Conservation (phyloP, 2,113 vertebrate genomes). For the Miniopterus natalensis region DNA sequence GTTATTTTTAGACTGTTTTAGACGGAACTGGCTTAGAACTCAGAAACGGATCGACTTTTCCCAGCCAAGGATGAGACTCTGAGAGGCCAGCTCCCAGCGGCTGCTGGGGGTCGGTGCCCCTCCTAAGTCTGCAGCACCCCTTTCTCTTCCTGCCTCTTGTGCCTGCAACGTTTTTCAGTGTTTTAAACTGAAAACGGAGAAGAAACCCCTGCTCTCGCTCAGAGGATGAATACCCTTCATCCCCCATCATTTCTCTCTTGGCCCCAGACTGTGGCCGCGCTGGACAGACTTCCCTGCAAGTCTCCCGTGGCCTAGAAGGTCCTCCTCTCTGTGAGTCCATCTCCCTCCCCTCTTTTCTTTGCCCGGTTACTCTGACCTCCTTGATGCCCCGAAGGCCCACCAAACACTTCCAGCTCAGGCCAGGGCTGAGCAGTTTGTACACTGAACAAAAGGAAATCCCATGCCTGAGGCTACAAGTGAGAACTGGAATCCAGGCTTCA, state of each 20-base stretch:
- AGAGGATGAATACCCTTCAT: background rate
- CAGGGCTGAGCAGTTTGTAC: background rate
- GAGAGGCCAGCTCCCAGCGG: background rate
- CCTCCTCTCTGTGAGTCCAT: background rate
- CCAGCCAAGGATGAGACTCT: background rate
- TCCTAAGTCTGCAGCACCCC: background rate
- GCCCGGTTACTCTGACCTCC: background rate
- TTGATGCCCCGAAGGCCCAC: background rate
- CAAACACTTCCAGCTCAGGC: background rate
- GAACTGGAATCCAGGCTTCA: background rate
- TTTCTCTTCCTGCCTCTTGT: background rate
- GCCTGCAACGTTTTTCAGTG: background rate
- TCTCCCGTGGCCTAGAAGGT: background rate
- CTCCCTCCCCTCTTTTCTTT: background rate
- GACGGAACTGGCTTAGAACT: background rate
- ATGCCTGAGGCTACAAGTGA: background rate
- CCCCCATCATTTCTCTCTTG: background rate
- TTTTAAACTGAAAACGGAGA: background rate
- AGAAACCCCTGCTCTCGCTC: background rate
- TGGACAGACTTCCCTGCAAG: background rate
- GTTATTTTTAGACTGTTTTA: background rate
- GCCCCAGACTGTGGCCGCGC: background rate
- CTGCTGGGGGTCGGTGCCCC: background rate
- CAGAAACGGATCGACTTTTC: background rate
- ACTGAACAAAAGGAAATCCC: background rate